A percentile compares a stretch with the other conserved stretches of the same genome.
These are phyloP conservation scores for Pantala flavescens DNA, from an alignment of 1,140 invertebrate species.

Conservation along the genomic window DNA sequence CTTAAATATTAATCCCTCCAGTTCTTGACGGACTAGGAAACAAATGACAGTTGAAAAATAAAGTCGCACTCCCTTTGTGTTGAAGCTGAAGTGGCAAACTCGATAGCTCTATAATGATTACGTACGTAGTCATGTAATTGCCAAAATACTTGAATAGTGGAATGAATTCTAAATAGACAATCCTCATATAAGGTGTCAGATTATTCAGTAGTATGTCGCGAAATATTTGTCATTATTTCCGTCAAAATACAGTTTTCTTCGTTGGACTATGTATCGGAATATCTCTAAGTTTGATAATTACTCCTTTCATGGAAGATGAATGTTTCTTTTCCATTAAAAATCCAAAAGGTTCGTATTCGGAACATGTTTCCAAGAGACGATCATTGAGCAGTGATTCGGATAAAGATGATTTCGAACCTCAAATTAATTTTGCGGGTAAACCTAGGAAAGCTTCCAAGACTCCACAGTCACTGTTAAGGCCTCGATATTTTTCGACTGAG, in stretches of 20 bases:
- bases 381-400: slow-evolving; percentile 14
- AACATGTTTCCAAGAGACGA: slow-evolving; percentile 20
- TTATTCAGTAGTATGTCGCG: neutral
- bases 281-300: slow-evolving; percentile 19
- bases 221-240: neutral
- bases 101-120: too few relatives aligned
- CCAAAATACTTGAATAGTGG: too few relatives aligned
- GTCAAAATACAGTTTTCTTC: slow-evolving; percentile 25
- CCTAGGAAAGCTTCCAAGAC: slow-evolving; percentile 39
- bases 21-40: too few relatives aligned
- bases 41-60: too few relatives aligned
- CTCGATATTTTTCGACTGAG: slow-evolving; percentile 85
- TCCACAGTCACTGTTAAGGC: slow-evolving; percentile 50
- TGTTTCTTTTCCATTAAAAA: slow-evolving; percentile 12
- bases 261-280: slow-evolving; percentile 33
- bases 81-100: too few relatives aligned
- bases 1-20: too few relatives aligned
- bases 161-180: too few relatives aligned
- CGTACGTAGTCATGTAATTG: too few relatives aligned
- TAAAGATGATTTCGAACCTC: slow-evolving; percentile 43
- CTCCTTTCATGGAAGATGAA: slow-evolving; percentile 20
- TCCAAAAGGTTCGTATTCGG: neutral
- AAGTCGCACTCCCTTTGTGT: too few relatives aligned
- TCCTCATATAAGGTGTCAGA: too few relatives aligned
- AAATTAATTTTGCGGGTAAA: slow-evolving; percentile 43